phyloP scores from a whole-genome alignment of 2,888 invertebrate genomes.

The Gortyna flavago region DNA sequence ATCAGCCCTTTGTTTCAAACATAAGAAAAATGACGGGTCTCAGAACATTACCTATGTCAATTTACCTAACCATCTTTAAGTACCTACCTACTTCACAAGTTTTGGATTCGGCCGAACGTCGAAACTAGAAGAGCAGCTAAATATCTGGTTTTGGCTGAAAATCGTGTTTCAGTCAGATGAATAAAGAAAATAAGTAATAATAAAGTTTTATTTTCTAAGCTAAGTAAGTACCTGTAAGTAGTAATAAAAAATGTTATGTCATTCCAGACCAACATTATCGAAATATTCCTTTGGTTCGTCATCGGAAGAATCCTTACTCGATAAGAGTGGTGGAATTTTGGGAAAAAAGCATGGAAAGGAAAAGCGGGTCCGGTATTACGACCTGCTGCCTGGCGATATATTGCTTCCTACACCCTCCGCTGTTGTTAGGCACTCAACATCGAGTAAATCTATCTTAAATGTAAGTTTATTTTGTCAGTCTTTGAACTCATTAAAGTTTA shows the following conservation, averaged over 20 bases:
- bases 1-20: too few relatives aligned
- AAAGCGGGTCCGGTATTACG: conserved; percentile 80
- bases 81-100: too few relatives aligned
- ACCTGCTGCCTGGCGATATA: conserved; percentile 79
- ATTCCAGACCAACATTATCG: conserved; percentile 60
- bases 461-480: conserved; percentile 68
- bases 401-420: conserved; percentile 75
- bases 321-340: conserved; percentile 62
- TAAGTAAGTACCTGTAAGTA: not conserved
- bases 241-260: not conserved
- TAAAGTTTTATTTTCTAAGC: not conserved
- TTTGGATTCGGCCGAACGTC: too few relatives aligned
- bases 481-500: not conserved
- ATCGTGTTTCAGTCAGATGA: not conserved
- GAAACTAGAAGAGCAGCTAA: too few relatives aligned
- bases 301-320: conserved; percentile 69
- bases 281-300: conserved; percentile 68
- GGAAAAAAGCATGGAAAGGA: conserved; percentile 62
- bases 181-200: not conserved
- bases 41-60: too few relatives aligned
- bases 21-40: too few relatives aligned
- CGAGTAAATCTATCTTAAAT: conserved; percentile 81
- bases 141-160: too few relatives aligned
- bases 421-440: conserved; percentile 79
- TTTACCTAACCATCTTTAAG: too few relatives aligned